Percentiles rank a stretch among this genome's conserved stretches.
Conservation (phyloP, 2,113 vertebrate species). For the Protomyctophum bolini region DNA sequence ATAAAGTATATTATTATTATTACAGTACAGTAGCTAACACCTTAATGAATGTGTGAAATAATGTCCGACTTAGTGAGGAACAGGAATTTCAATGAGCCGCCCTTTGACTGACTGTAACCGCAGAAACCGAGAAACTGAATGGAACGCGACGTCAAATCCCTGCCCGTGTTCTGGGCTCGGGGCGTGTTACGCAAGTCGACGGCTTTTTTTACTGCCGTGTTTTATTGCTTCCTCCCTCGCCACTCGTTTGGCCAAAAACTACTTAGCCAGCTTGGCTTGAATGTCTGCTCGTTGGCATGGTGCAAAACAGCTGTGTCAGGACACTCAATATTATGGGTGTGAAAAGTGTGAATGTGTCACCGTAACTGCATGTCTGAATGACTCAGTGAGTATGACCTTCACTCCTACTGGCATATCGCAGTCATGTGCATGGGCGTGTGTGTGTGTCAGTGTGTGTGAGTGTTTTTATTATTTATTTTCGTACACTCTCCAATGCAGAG, state of each 20-base stretch:
- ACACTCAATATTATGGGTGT: slow-evolving; percentile 16
- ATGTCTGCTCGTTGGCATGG: slow-evolving; percentile 28
- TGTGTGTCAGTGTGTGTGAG: background rate
- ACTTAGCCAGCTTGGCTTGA: slow-evolving; percentile 45
- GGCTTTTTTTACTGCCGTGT: slow-evolving; percentile 52
- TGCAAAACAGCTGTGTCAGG: slow-evolving; percentile 18
- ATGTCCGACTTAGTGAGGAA: background rate
- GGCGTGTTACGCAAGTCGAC: slow-evolving; percentile 7
- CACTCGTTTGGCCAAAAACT: slow-evolving; percentile 55
- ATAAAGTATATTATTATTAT: too few relatives aligned
- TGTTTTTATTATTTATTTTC: background rate
- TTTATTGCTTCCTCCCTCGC: slow-evolving; percentile 63
- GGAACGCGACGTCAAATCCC: slow-evolving; percentile 26
- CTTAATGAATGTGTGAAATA: background rate
- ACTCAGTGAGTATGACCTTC: slow-evolving; percentile 16
- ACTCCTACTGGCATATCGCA: background rate
- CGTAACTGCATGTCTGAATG: slow-evolving; percentile 7
- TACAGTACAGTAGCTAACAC: background rate
- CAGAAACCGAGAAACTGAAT: background rate
- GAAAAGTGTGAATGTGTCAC: slow-evolving; percentile 42
- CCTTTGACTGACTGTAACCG: slow-evolving; percentile 26
- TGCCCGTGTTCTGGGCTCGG: slow-evolving; percentile 38
- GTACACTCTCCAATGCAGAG: background rate
- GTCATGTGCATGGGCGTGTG: background rate
- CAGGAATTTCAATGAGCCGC: background rate